These are phyloP conservation scores for Colaptes auratus DNA, from an alignment of 2,113 vertebrate genomes.

Conservation along the genomic window DNA sequence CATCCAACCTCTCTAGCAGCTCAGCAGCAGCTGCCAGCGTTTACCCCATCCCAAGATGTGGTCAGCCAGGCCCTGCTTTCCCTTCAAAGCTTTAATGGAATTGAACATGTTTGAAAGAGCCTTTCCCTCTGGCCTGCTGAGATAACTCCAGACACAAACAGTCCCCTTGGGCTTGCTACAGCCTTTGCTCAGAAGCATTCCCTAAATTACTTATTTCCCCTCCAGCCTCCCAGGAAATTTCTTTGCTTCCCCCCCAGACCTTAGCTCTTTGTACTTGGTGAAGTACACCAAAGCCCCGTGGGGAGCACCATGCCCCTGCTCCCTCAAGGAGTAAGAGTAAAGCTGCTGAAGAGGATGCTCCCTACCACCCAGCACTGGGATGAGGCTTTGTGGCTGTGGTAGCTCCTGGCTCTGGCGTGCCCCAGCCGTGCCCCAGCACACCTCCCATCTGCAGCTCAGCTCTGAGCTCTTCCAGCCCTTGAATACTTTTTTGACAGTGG, in stretches of 20 bases:
- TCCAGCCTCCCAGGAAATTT: neutral
- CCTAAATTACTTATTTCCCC: neutral
- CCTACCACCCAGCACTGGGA: neutral
- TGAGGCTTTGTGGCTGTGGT: neutral
- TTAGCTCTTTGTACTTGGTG: neutral
- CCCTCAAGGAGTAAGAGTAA: neutral
- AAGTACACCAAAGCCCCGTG: neutral
- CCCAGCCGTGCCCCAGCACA: neutral
- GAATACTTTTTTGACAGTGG: neutral
- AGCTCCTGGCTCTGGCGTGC: neutral
- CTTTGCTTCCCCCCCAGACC: neutral
- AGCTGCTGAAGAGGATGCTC: neutral
- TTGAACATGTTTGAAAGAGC: constrained; percentile 6
- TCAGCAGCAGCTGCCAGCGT: neutral
- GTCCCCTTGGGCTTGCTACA: neutral
- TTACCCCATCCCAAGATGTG: neutral
- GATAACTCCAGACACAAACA: constrained; percentile 29
- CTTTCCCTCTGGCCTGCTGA: constrained; percentile 8
- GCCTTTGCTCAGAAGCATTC: neutral
- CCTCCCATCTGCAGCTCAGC: neutral
- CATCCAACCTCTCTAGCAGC: neutral
- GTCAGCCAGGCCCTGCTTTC: constrained; percentile 4
- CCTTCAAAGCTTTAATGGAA: neutral
- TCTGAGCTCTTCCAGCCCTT: neutral
- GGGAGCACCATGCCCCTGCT: neutral